These are phyloP conservation scores for Gambusia holbrooki DNA, from an alignment of 2,113 vertebrate species.

Conservation along the genomic window DNA sequence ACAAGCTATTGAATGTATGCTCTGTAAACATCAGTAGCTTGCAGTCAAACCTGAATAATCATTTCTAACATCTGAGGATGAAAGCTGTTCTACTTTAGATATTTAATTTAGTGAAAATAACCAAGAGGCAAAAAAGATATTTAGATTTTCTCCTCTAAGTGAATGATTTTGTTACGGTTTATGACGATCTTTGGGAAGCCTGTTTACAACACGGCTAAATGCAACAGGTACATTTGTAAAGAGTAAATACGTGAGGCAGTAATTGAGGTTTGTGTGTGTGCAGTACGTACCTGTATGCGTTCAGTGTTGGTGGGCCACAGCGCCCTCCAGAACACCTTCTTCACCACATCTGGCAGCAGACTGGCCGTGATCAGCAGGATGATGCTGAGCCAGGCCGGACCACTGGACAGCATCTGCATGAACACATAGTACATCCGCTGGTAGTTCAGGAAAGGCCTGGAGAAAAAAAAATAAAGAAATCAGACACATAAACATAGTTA, in stretches of 20 bases:
- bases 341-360: slow-evolving; percentile 94
- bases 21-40: neutral
- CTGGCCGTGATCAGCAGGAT: slow-evolving; percentile 90
- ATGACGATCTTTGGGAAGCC: no score
- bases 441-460: slow-evolving; percentile 97
- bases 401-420: slow-evolving; percentile 96
- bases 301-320: slow-evolving; percentile 95
- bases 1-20: neutral
- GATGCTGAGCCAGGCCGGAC: slow-evolving; percentile 95
- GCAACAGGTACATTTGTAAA: no score
- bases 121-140: no score
- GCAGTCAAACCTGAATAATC: no score
- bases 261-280: neutral
- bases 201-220: no score
- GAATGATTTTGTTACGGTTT: no score
- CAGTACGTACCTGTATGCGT: slow-evolving; percentile 87
- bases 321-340: slow-evolving; percentile 90
- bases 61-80: no score
- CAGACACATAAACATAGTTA: neutral
- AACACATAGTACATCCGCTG: slow-evolving; percentile 99
- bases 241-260: no score
- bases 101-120: no score
- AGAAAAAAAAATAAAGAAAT: neutral
- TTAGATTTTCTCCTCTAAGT: no score
- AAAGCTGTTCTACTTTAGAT: no score